Evolutionary conservation across 2,797 vertebrate species (phyloP), one percentile per base, ranked within the genome.

Genomic region (Syndactyla subalaris): DNA sequence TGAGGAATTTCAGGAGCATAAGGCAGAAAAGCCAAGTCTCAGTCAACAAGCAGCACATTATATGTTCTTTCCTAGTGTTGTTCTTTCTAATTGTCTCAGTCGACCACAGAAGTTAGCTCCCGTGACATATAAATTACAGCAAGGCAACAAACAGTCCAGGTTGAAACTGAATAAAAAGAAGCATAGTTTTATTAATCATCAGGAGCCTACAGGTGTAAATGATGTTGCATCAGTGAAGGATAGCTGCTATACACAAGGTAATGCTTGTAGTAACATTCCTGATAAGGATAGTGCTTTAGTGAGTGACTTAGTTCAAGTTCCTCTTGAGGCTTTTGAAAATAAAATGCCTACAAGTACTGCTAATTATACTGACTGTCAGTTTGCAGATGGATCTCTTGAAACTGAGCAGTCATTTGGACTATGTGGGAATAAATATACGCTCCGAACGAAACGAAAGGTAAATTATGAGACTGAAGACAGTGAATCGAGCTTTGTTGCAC

Each of bases 11-110:
- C 98, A 99, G 97, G 99, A 99, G 95, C 99, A 99, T 95, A 99
- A 99, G 96, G 98, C 98, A 2, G 99, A 99, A 95, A 98, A 98
- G 93, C 99, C 99, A 85, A 99, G 98, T 86, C 98, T 98, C 94
- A 99, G 98, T 94, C 99, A 99, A 95, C 99, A 99, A 98, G 99
- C 99, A 97, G 99, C 99, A 26, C 99, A 99, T 97, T 99, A 99
- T 93, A 99, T 99, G 98, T 99, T 99, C 97, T 99, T 99, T 91
- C 99, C 99, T 52, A 99, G 99, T 65, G 99, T 99, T 92, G 99
- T 99, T 92, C 99, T 99, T 96, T 99, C 99, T 77, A 99, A 99
- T 96, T 99, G 99, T 97, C 99, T 99, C 78, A 98, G 97, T 79
- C 98, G 99, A 93, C 98, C 98, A 22, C 97, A 98, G 77, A 99